Percentiles rank a stretch among this genome's conserved stretches.
These are phyloP conservation scores for Paralichthys olivaceus DNA, from an alignment of 2,113 vertebrate genomes.

Conservation along the genomic window DNA sequence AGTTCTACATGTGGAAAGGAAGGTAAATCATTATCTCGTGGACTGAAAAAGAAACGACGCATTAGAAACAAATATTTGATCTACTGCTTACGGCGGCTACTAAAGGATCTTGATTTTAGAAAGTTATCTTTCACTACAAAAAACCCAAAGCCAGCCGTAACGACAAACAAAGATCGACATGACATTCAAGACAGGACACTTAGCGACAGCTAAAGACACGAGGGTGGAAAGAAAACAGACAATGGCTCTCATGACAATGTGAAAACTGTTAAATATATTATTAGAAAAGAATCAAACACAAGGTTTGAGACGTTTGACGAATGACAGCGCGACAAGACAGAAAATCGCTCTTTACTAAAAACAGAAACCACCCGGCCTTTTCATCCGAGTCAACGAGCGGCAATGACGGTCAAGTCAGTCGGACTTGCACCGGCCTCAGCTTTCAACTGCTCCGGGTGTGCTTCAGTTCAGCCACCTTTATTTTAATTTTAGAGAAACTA, in stretches of 20 bases:
- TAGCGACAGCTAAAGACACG: conserved; percentile 36
- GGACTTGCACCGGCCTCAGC: conserved; percentile 57
- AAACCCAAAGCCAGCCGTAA: conserved; percentile 52
- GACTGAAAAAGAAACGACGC: conserved; percentile 18
- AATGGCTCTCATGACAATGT: conserved; percentile 26
- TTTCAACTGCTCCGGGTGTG: conserved; percentile 38
- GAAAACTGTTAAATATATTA: conserved; percentile 30
- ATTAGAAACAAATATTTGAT: conserved; percentile 25
- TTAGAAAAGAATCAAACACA: conserved; percentile 17
- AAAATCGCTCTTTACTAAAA: conserved; percentile 41
- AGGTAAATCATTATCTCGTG: conserved; percentile 31
- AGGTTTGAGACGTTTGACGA: conserved; percentile 34
- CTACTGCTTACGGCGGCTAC: conserved; percentile 22
- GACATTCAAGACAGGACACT: conserved; percentile 64
- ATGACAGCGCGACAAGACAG: conserved; percentile 58
- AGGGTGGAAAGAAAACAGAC: conserved; percentile 14
- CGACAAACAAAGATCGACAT: conserved; percentile 52
- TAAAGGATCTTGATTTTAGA: conserved; percentile 47
- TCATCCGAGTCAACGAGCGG: conserved; percentile 20
- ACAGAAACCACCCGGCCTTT: conserved; percentile 35
- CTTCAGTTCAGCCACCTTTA: conserved; percentile 37
- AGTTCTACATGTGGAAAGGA: conserved; percentile 55
- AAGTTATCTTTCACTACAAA: conserved; percentile 42
- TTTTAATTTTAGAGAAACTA: conserved; percentile 33
- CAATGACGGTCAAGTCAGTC: conserved; percentile 56